Conservation (phyloP, 2,888 invertebrate genomes). For the Elegia similella region DNA sequence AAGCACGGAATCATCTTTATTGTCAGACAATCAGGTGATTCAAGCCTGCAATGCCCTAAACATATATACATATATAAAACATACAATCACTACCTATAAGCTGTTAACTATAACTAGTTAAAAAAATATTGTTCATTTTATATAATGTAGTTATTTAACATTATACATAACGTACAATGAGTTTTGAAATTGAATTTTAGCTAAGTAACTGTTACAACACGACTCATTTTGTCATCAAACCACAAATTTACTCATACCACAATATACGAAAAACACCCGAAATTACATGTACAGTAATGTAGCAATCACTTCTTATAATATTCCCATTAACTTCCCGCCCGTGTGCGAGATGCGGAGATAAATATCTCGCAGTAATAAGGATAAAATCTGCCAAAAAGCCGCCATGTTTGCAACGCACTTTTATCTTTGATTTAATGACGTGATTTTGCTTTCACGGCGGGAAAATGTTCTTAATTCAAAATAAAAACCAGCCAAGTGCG, state of each 20-base stretch:
- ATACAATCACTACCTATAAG: too few relatives aligned
- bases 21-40: too few relatives aligned
- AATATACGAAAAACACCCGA: neutral
- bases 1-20: too few relatives aligned
- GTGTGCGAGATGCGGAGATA: constrained; percentile 39
- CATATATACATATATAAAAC: too few relatives aligned
- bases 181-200: too few relatives aligned
- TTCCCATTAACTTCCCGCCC: constrained; percentile 44
- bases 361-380: constrained; percentile 34
- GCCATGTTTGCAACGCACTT: constrained; percentile 40
- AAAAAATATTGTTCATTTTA: too few relatives aligned
- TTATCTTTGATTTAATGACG: constrained; percentile 24
- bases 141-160: too few relatives aligned
- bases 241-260: neutral
- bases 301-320: constrained; percentile 48
- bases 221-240: too few relatives aligned
- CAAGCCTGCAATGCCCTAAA: too few relatives aligned
- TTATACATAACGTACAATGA: too few relatives aligned
- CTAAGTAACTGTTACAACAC: too few relatives aligned
- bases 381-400: constrained; percentile 42
- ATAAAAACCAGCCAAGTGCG: neutral
- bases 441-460: constrained; percentile 1
- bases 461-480: constrained; percentile 4
- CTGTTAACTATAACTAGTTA: too few relatives aligned
- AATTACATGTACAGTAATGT: constrained; percentile 28